Base-by-base conservation (phyloP, 1,140 invertebrate species). In the Bombus huntii region DNA sequence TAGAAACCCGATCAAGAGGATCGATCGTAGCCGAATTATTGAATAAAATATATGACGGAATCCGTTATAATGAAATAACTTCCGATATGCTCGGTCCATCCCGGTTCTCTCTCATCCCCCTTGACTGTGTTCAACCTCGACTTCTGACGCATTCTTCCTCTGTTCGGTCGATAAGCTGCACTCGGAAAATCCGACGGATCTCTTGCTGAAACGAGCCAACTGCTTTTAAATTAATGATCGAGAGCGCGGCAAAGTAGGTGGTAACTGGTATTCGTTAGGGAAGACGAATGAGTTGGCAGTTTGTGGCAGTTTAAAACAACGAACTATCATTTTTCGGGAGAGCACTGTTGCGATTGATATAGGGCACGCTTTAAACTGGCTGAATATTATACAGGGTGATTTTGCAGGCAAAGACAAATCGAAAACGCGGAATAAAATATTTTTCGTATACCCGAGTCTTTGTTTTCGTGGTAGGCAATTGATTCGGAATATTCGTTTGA, bases 51-150 rank as follows among this genome's bases (percentile, higher is more conserved):
- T 81, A 81, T 75, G 44, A 62, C 79, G 28, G 28, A 44, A 34
- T 73, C 83, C 68, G 68, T 66, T 81, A 53, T 81, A 81, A 85
- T 85, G 76, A 73, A 81, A 81, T 85, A 85, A 85, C 83, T 85
- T 81, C 57, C 75, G 75, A 71, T 79, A 84, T n/a, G 66, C n/a
- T 8, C 13, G 28, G 6, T 34, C 34, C 53, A n/a, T 31, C n/a
- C 22, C 25, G 3, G 6, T 53, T 15, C 65, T 18, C n/a, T 31
- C 62, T 31, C n/a, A 8, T 31, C 31, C 44, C 70, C 22, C 4
- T 8, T 22, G 28, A 47, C 15, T 76, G 25, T 65, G 62, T 31
- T 83, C 59, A 10, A 59, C 10, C 74, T 57, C 47, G 12, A 77
- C 81, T 57, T 59, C 75, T 44, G 34, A 71, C 34, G 75, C 39